phyloP scores from a whole-genome alignment of 2,888 invertebrate species.

The Neocrepidodera transversa region DNA sequence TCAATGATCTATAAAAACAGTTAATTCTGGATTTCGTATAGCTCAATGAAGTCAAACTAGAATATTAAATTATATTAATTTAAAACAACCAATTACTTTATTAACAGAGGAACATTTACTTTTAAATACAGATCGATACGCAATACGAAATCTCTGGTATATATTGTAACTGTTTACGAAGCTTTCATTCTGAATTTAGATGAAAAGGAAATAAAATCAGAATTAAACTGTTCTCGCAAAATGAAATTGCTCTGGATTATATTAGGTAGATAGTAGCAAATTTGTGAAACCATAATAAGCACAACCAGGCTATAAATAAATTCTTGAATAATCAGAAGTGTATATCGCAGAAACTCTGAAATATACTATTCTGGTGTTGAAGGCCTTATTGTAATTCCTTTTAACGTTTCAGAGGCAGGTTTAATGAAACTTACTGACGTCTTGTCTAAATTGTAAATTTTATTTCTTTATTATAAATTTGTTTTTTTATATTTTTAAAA shows the following conservation, averaged over 20 bases:
- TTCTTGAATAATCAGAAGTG: too few species aligned
- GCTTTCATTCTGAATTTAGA: slow-evolving; percentile 1
- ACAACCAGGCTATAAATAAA: too few species aligned
- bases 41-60: neutral
- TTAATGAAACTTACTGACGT: too few species aligned
- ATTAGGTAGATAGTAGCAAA: too few species aligned
- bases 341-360: too few species aligned
- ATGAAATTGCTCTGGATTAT: neutral
- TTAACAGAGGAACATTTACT: neutral
- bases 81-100: slow-evolving; percentile 5
- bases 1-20: neutral
- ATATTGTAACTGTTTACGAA: slow-evolving; percentile 3
- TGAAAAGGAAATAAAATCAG: neutral
- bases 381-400: too few species aligned
- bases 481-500: too few species aligned
- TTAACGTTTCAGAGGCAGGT: too few species aligned
- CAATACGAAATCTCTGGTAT: neutral
- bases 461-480: too few species aligned
- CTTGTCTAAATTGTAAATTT: too few species aligned
- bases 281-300: too few species aligned
- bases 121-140: neutral
- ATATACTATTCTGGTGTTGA: too few species aligned
- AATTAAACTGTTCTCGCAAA: neutral
- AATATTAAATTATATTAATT: slow-evolving; percentile 10
- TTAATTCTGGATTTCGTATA: neutral